Conservation (phyloP, 2,113 vertebrate genomes). For the Crotalus tigris region DNA sequence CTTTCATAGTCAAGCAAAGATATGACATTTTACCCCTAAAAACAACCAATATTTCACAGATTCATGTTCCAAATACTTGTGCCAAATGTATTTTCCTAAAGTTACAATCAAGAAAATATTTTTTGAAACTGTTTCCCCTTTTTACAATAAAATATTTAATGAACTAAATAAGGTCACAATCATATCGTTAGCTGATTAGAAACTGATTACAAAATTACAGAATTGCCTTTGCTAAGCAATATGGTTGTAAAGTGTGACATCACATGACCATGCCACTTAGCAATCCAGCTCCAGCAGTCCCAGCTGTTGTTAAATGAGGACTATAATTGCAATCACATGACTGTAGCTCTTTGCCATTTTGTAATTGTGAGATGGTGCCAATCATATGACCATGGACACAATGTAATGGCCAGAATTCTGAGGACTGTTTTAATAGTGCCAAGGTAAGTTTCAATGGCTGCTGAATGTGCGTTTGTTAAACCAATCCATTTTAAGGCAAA, state of each 20-base stretch:
- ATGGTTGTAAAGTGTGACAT: not conserved
- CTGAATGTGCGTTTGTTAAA: too few species aligned
- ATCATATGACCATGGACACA: not conserved
- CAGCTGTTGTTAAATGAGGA: not conserved
- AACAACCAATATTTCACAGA: constrained; percentile 11
- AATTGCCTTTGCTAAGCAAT: not conserved
- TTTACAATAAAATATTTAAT: not conserved
- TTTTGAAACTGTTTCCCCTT: not conserved
- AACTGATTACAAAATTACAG: not conserved
- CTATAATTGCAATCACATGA: not conserved
- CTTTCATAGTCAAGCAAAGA: not conserved
- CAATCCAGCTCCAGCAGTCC: not conserved
- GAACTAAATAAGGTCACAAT: not conserved
- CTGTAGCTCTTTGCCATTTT: not conserved
- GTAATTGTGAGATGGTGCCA: not conserved
- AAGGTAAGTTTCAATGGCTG: not conserved
- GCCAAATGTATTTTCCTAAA: not conserved
- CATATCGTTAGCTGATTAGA: not conserved
- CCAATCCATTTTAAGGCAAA: too few species aligned
- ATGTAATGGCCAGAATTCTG: too few species aligned
- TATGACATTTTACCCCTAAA: not conserved
- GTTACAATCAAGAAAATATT: not conserved
- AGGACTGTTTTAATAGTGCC: not conserved
- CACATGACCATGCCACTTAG: not conserved
- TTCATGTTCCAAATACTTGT: not conserved